Percentiles rank a stretch among this genome's conserved stretches.
Conservation (phyloP, 2,113 vertebrate genomes). For the Rallus limicola region DNA sequence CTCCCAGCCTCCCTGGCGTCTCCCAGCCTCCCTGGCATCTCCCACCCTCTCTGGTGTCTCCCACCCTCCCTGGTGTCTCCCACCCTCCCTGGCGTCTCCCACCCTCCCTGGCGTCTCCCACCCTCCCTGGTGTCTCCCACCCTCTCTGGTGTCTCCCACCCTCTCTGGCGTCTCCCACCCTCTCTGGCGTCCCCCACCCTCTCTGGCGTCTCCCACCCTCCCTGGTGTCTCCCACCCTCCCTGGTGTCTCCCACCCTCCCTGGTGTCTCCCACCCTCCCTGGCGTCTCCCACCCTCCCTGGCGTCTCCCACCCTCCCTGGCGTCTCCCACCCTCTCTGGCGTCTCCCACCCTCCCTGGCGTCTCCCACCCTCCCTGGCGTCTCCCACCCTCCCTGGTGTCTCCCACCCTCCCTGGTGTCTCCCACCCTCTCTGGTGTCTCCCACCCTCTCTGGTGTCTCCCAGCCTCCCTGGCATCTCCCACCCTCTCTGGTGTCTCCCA, state of each 20-base stretch:
- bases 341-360: no score
- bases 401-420: background rate
- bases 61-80: background rate
- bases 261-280: fast-evolving
- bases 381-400: no score
- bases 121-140: background rate
- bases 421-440: background rate
- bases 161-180: no score
- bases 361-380: background rate
- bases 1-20: no score
- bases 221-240: no score
- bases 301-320: background rate
- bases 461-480: background rate
- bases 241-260: background rate
- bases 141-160: background rate
- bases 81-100: background rate
- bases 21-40: background rate
- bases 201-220: background rate
- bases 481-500: background rate
- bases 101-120: no score
- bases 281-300: no score
- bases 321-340: background rate
- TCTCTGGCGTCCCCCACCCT: background rate
- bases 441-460: no score
- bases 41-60: no score